Conservation (phyloP, 2,113 vertebrate genomes). For the Stigmatopora nigra region DNA sequence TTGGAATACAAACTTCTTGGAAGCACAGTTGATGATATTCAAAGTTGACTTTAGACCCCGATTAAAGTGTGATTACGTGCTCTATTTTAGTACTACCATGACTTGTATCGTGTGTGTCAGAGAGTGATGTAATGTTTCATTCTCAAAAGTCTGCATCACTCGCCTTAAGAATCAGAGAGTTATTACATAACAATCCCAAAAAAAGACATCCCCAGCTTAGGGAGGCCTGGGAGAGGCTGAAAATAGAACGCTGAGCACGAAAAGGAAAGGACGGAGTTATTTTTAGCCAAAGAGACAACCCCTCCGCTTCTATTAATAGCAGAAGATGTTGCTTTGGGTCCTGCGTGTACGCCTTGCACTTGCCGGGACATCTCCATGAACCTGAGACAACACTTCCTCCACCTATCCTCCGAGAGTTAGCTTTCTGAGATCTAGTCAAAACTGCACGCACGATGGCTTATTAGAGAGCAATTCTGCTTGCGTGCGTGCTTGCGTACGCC, state of each 20-base stretch:
- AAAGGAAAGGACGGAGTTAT: conserved; percentile 41
- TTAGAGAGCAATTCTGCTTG: conserved; percentile 26
- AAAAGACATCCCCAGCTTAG: conserved; percentile 36
- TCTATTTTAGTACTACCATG: not conserved
- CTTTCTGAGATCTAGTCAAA: conserved; percentile 31
- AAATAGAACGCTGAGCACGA: conserved; percentile 49
- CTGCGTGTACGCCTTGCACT: conserved; percentile 6
- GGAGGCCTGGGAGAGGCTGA: conserved; percentile 38
- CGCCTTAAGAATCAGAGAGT: conserved; percentile 17
- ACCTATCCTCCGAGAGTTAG: conserved; percentile 20
- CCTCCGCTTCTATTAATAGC: conserved; percentile 48
- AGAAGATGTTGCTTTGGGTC: conserved; percentile 24
- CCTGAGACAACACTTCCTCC: conserved; percentile 13
- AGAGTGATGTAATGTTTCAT: conserved; percentile 13
- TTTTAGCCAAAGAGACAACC: conserved; percentile 33
- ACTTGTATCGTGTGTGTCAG: not conserved
- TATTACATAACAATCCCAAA: conserved; percentile 51
- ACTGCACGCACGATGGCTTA: conserved; percentile 35
- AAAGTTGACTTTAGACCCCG: not conserved
- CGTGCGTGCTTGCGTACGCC: conserved; percentile 3
- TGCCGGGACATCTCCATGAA: conserved; percentile 20
- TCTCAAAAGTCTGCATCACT: conserved; percentile 12
- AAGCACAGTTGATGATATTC: not conserved
- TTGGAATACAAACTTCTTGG: not conserved
- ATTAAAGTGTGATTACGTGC: not conserved